Base-by-base conservation (phyloP, 2,113 vertebrate genomes). In the Ploceus nigricollis region DNA sequence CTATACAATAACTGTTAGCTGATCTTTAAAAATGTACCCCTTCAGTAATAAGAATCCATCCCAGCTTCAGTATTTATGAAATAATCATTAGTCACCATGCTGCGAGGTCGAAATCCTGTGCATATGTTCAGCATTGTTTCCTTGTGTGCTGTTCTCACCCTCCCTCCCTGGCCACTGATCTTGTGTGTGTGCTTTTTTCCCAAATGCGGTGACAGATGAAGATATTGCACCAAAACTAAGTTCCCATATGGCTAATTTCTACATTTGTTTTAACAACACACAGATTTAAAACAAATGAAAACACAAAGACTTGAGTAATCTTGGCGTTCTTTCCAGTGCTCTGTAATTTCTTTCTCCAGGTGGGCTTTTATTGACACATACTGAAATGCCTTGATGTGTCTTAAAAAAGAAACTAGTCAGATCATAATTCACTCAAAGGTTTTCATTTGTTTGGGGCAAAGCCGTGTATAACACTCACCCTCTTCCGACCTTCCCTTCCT, bases 221-320 rank as follows among this genome's bases (percentile, higher is more conserved):
- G 98, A 96, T 97, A 97, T 95, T 97, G 97, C 96, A 97, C 94
- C 97, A 97, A 97, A 97, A 94, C 96, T 94, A 92, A 94, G 95
- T 96, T 97, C 96, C 97, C 98, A 98, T 97, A 98, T 97, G 97
- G 97, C 98, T 98, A 96, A 98, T 98, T 98, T 98, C 97, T 97
- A 95, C 96, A 82, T 98, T 98, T 98, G 97, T 98, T 98, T 98
- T 97, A 98, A 97, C 97, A 98, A 97, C 97, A 97, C 87, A 91
- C 96, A 97, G 96, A 95, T 95, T 98, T 98, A 95, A 97, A 97
- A 96, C 96, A 98, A 98, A 98, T 97, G 93, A 97, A 98, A 97
- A 97, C 90, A 97, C 94, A 97, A 96, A 97, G 93, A 90, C 91
- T 93, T 96, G 69, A 71, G 77, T 94, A 96, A 96, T 94, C 90